phyloP scores from a whole-genome alignment of 1,140 invertebrate genomes.

The Calliopsis andreniformis region DNA sequence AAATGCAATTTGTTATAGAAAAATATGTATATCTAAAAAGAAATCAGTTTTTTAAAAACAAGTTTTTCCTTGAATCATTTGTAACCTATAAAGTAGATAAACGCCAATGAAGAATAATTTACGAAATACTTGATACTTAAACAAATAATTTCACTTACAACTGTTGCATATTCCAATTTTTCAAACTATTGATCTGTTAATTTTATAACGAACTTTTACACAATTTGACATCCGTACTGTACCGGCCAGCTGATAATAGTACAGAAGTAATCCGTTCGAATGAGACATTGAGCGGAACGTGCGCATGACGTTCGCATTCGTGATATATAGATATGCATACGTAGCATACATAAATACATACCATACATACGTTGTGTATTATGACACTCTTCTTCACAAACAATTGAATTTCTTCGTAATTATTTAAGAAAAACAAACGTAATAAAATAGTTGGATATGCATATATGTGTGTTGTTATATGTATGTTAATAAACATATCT shows the following conservation, averaged over 20 bases:
- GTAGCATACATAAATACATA: too few relatives aligned
- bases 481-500: neutral
- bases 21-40: too few relatives aligned
- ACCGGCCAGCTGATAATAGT: conserved; percentile 42
- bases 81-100: conserved; percentile 36
- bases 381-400: too few relatives aligned
- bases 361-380: too few relatives aligned
- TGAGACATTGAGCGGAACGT: neutral
- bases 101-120: neutral
- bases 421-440: too few relatives aligned
- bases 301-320: neutral
- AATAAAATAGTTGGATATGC: too few relatives aligned
- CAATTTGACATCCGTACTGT: neutral
- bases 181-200: neutral
- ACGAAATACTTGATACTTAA: neutral
- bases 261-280: conserved; percentile 12
- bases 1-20: too few relatives aligned
- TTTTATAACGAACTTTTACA: neutral
- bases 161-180: neutral
- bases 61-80: too few relatives aligned
- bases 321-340: neutral
- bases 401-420: too few relatives aligned
- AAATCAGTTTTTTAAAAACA: too few relatives aligned
- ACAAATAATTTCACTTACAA: neutral
- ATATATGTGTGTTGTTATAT: too few relatives aligned